Base-by-base conservation (phyloP, 2,113 vertebrate genomes). In the Rhipidura dahli region DNA sequence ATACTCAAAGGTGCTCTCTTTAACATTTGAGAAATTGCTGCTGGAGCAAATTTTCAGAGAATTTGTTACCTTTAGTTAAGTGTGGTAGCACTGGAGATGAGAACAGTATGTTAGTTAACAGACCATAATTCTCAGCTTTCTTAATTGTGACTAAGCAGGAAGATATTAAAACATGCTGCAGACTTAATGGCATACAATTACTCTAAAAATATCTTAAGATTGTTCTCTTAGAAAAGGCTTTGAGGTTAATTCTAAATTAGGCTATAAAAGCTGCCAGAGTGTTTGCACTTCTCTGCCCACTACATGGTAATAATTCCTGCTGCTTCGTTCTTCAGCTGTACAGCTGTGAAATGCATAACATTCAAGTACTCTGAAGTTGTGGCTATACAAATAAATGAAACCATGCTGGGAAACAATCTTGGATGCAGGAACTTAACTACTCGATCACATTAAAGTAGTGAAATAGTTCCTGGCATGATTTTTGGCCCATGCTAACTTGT, bases 131-230 rank as follows among this genome's bases (percentile, higher is more conserved):
- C 56, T 94, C 54, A 69, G 73, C 82, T 87, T 93, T 82, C 80
- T 84, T 71, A 64, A 57, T 87, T 93, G 83, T 97, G 94, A 93
- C 87, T 96, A 93, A 94, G 91, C 87, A 37, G 44, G 42, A 93
- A 93, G 81, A 83, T 90, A 91, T n/a, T 90, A 89, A 90, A 90
- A 85, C 50, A 31, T 65, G 66, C 66, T 72, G 23, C 40, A 91
- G 82, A 54, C 63, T 57, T 92, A 96, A 81, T 95, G 68, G 47
- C 79, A 86, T 83, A 78, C 40, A 59, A 64, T 89, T 95, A 78
- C 40, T 83, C 94, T 92, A 96, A 94, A 97, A 96, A 92, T 96
- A 93, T 81, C 88, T 68, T n/a, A 88, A 90, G 63, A 77, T 88
- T 71, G 35, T 83, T 96, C 71, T 24, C 66, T 75, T 78, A 82